Conservation (phyloP, 2,113 vertebrate species). For the Microcebus ravelobensis region DNA sequence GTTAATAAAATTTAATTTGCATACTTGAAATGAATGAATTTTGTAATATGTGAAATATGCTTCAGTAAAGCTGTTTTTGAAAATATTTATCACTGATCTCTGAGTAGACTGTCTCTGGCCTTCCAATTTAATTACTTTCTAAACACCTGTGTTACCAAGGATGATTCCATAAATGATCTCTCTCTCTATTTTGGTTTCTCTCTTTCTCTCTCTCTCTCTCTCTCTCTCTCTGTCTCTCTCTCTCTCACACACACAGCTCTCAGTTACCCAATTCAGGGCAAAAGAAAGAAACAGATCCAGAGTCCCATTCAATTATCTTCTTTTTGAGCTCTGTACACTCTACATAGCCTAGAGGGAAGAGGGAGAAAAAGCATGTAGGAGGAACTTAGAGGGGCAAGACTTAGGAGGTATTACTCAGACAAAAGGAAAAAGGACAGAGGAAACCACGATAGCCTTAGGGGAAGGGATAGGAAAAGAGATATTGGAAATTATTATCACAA, state of each 20-base stretch:
- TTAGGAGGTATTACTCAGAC: background rate
- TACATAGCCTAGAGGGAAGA: background rate
- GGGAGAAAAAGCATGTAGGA: background rate
- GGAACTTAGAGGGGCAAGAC: background rate
- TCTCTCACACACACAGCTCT: background rate
- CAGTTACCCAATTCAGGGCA: background rate
- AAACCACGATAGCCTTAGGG: background rate
- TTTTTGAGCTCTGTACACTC: background rate
- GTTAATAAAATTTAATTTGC: background rate
- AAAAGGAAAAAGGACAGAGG: background rate
- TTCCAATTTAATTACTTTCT: slow-evolving; percentile 3
- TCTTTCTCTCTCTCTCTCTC: background rate
- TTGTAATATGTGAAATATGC: slow-evolving; percentile 9
- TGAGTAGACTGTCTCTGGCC: background rate
- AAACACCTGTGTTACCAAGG: background rate
- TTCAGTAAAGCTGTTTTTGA: background rate
- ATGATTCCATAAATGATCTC: background rate
- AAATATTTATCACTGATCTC: slow-evolving; percentile 24
- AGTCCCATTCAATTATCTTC: background rate
- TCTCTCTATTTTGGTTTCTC: too few species aligned
- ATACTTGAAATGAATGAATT: background rate
- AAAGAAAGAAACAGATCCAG: background rate
- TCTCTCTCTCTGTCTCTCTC: background rate
- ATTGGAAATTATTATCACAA: background rate
- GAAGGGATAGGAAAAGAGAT: background rate